Conservation (phyloP, 2,113 vertebrate genomes). For the Canis aureus region DNA sequence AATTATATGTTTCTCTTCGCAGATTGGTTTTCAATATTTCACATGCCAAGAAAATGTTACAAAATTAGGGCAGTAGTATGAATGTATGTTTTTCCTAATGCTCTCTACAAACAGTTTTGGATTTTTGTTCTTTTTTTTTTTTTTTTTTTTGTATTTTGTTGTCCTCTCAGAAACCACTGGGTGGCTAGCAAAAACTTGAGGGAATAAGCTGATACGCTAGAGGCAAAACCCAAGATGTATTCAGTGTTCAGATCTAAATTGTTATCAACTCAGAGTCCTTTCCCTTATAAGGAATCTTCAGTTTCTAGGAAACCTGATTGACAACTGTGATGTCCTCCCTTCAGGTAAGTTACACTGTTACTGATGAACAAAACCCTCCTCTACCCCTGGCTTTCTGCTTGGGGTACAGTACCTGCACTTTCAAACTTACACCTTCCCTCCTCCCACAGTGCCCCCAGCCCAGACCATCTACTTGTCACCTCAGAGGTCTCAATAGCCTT, state of each 20-base stretch:
- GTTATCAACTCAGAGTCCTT: background rate
- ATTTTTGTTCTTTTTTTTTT: background rate
- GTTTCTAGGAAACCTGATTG: background rate
- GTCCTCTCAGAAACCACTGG: conserved; percentile 18
- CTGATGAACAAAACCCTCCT: background rate
- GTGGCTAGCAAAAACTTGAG: background rate
- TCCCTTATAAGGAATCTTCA: background rate
- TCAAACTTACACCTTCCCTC: too few relatives aligned
- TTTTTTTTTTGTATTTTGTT: background rate
- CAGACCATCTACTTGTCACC: background rate
- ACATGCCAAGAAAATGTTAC: conserved; percentile 54
- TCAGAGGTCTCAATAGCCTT: background rate
- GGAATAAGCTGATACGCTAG: background rate
- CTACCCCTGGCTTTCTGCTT: background rate
- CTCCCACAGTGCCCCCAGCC: background rate
- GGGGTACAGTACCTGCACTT: background rate
- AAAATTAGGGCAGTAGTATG: conserved; percentile 52
- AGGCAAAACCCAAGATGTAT: background rate
- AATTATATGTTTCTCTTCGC: conserved; percentile 65
- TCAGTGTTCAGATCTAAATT: background rate
- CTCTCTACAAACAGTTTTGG: conserved; percentile 2
- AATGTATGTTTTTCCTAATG: conserved; percentile 50
- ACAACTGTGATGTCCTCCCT: background rate
- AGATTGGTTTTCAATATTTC: conserved; percentile 43
- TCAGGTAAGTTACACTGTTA: background rate